phyloP scores from a whole-genome alignment of 2,113 vertebrate genomes.

The Anarrhichthys ocellatus region DNA sequence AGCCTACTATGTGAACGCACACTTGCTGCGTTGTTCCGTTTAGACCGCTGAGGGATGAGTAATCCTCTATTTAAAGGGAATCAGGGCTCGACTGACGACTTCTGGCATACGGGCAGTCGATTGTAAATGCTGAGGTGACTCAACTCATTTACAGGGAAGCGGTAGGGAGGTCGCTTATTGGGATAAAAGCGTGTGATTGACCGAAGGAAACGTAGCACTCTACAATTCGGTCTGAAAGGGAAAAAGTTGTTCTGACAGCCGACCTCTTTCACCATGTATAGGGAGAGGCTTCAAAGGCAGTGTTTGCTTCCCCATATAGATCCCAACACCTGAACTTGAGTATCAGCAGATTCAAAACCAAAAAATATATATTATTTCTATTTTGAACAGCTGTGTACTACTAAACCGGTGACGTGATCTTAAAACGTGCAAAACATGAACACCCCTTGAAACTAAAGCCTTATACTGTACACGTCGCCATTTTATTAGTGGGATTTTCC shows the following conservation, averaged over 20 bases:
- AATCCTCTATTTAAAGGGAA: conserved; percentile 71
- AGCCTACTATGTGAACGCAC: conserved; percentile 44
- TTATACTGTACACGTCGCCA: too few relatives aligned
- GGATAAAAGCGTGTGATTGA: conserved; percentile 12
- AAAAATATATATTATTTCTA: too few relatives aligned
- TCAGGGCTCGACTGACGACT: conserved; percentile 49
- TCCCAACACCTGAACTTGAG: too few relatives aligned
- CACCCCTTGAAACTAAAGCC: not conserved
- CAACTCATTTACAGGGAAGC: conserved; percentile 46
- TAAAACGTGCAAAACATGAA: not conserved
- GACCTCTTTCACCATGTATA: not conserved
- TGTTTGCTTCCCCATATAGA: not conserved
- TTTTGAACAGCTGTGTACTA: too few relatives aligned
- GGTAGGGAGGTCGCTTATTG: conserved; percentile 50
- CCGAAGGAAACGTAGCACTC: conserved; percentile 15
- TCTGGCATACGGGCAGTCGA: conserved; percentile 45
- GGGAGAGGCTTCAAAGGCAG: too few relatives aligned
- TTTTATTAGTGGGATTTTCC: too few relatives aligned
- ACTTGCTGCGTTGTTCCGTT: conserved; percentile 46
- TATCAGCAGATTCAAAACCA: too few relatives aligned
- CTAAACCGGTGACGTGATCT: too few relatives aligned
- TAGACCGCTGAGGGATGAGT: conserved; percentile 65
- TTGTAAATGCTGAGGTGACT: conserved; percentile 47
- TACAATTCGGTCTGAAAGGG: not conserved
- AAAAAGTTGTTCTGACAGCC: conserved; percentile 1